Evolutionary conservation across 2,113 vertebrate genomes (phyloP).

Genomic region (Sisor rabdophorus): DNA sequence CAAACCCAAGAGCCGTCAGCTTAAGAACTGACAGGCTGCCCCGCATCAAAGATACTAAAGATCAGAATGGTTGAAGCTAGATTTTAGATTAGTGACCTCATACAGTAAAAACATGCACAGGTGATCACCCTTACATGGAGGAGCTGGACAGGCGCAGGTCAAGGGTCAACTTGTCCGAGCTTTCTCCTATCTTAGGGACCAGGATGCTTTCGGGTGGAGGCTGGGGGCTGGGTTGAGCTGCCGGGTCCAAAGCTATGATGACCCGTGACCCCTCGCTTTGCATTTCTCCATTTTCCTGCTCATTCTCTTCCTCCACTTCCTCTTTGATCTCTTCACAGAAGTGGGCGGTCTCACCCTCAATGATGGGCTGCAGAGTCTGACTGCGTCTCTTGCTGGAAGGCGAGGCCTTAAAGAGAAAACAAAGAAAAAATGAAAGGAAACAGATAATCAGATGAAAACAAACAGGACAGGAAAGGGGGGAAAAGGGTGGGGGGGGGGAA

Average conservation of each 20-base stretch:
- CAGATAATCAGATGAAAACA: background rate
- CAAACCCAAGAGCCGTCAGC: background rate
- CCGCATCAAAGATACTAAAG: background rate
- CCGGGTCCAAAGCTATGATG: conserved; percentile 78
- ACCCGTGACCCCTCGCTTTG: conserved; percentile 70
- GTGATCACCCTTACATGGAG: conserved; percentile 77
- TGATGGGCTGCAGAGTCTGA: conserved; percentile 93
- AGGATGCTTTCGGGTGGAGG: conserved; percentile 69
- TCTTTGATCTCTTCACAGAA: conserved; percentile 96
- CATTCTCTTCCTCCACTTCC: conserved; percentile 62
- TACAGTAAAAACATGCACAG: no score
- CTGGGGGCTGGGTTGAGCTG: conserved; percentile 60
- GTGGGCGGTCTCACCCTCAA: conserved; percentile 94
- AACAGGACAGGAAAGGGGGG: background rate
- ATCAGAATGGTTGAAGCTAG: background rate
- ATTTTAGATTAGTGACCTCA: background rate
- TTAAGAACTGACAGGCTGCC: background rate
- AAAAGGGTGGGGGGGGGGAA: background rate
- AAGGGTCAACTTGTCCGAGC: conserved; percentile 81
- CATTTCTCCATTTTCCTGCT: conserved; percentile 41
- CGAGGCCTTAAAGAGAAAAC: conserved; percentile 73
- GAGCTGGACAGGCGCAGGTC: conserved; percentile 90
- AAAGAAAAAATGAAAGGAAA: no score
- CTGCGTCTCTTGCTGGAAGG: conserved; percentile 88
- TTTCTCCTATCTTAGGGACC: conserved; percentile 76